Evolutionary conservation across 1,140 invertebrate species (phyloP), one percentile per base, ranked within the genome.

Genomic region (Zaprionus inermis): DNA sequence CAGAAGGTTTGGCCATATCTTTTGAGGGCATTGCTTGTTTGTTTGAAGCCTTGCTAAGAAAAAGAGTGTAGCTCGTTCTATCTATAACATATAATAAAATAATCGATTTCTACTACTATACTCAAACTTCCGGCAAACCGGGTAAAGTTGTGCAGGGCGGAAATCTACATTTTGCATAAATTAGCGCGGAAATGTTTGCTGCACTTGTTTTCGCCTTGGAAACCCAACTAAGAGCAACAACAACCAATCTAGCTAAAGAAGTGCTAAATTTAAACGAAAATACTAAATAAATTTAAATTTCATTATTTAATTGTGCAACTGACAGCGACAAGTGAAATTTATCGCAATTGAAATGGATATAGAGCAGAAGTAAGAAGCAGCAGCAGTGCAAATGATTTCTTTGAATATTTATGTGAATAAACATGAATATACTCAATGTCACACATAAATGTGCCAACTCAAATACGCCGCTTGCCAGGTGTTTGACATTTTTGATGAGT

Each of bases 281-380:
- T 28, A 24, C 22, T 24, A 24, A 24, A 24, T 28, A 28, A 16
- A 49, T 4, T 20, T 22, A 49, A 16, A 20, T 5, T 5, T 1
- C 36, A 38, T 38, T 38, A 38, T 38, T 38, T 38, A 28, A 28
- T 38, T 38, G 36, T 38, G 24, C 24, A 28, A 28, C 24, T 14
- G 14, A 14, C 36, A 14, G 3, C 1, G 10, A n/a, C 18, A 49
- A 22, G 3, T 22, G 44, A 22, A 49, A 22, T 18, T 49, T 52
- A 36, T 83, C 76, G 64, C 52, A 83, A 85, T 84, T 81, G 73
- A 85, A 85, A 80, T 79, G 49, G 65, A 74, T 81, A 54, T 79
- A 72, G 68, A 65, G 52, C 80, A 60, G 41, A 58, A 58, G 16
- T 55, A 44, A 59, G 54, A 60, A 70, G 64, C 65, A 74, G 54